Percentiles rank a stretch among this genome's conserved stretches.
Conservation (phyloP, 2,888 invertebrate species). For the Spodoptera littoralis region DNA sequence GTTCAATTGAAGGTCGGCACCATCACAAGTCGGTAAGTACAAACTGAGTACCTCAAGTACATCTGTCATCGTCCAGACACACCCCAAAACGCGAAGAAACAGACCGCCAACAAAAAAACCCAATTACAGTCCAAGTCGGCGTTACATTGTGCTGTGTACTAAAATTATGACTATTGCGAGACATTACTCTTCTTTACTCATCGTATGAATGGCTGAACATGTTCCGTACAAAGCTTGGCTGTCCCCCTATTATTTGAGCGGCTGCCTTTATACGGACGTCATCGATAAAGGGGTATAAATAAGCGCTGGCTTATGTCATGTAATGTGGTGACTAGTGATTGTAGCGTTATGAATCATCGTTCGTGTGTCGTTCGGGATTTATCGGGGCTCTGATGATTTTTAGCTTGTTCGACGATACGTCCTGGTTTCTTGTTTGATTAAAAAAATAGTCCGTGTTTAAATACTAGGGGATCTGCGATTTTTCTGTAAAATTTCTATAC, state of each 20-base stretch:
- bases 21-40: too few relatives aligned
- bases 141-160: conserved; percentile 58
- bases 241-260: conserved; percentile 81
- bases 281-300: conserved; percentile 77
- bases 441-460: not conserved
- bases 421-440: conserved; percentile 8
- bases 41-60: too few relatives aligned
- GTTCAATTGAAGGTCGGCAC: too few relatives aligned
- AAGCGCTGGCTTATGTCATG: conserved; percentile 76
- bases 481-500: not conserved
- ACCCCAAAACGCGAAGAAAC: conserved; percentile 19
- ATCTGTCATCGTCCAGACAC: conserved; percentile 10
- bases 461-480: not conserved
- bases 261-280: conserved; percentile 75
- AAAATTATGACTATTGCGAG: conserved; percentile 75
- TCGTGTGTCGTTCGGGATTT: conserved; percentile 57
- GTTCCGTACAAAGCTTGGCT: conserved; percentile 72
- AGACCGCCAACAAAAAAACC: conserved; percentile 44
- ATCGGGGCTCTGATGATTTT: conserved; percentile 56
- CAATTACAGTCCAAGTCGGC: conserved; percentile 57
- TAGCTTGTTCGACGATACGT: conserved; percentile 36
- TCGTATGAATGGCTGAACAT: conserved; percentile 78
- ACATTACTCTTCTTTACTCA: conserved; percentile 76
- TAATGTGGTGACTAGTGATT: conserved; percentile 66
- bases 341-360: conserved; percentile 58